phyloP scores from a whole-genome alignment of 2,888 invertebrate genomes.

The Lingula anatina region DNA sequence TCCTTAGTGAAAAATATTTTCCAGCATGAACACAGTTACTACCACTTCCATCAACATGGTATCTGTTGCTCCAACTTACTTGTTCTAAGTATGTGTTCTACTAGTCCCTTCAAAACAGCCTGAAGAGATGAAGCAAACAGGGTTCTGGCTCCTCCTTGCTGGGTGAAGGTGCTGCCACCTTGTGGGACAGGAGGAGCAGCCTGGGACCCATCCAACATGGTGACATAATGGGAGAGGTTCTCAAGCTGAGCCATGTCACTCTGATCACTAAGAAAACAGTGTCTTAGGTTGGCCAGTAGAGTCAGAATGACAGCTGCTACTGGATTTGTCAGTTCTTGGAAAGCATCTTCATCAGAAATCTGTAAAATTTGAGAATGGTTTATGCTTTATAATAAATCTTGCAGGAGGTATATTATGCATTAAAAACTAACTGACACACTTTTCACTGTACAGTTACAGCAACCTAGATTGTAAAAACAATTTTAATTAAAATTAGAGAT shows the following conservation, averaged over 20 bases:
- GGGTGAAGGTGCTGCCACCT: slow-evolving; percentile 18
- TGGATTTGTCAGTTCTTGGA: slow-evolving; percentile 72
- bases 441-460: too few species aligned
- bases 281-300: slow-evolving; percentile 70
- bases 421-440: too few species aligned
- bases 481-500: too few species aligned
- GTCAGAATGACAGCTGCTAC: slow-evolving; percentile 76
- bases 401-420: too few species aligned
- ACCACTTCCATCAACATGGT: too few species aligned
- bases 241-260: not conserved
- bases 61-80: slow-evolving; percentile 56
- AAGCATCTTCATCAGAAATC: slow-evolving; percentile 59
- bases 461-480: too few species aligned
- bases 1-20: too few species aligned
- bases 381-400: too few species aligned
- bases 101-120: slow-evolving; percentile 60
- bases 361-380: slow-evolving; percentile 8
- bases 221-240: slow-evolving; percentile 53
- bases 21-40: too few species aligned
- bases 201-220: slow-evolving; percentile 55
- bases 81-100: slow-evolving; percentile 78
- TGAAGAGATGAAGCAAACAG: slow-evolving; percentile 47
- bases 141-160: slow-evolving; percentile 32
- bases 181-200: slow-evolving; percentile 7
- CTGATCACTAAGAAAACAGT: slow-evolving; percentile 35